phyloP scores from a whole-genome alignment of 2,888 invertebrate genomes.

The Bugulina stolonifera region DNA sequence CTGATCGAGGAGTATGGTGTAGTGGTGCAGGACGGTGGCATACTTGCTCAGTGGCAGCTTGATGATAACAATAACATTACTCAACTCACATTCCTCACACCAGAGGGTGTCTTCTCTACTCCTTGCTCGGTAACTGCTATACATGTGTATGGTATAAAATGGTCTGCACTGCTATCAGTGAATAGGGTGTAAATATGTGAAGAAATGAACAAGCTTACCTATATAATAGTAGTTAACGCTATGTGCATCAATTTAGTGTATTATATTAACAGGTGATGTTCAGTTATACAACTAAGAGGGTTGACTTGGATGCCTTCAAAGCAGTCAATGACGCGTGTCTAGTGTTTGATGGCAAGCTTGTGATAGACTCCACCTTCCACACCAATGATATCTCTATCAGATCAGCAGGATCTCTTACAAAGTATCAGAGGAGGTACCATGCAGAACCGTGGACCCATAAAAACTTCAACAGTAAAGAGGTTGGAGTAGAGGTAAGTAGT shows the following conservation, averaged over 20 bases:
- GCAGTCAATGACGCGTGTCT: constrained; percentile 52
- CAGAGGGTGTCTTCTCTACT: neutral
- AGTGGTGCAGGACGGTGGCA: constrained; percentile 38
- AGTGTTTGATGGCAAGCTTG: constrained; percentile 53
- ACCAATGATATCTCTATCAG: constrained; percentile 52
- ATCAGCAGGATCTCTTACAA: constrained; percentile 52
- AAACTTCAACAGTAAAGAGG: constrained; percentile 52
- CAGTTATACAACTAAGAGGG: constrained; percentile 43
- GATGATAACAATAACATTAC: constrained; percentile 21
- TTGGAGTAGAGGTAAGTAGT: constrained; percentile 41
- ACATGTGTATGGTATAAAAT: too few species aligned
- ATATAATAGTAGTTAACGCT: too few species aligned
- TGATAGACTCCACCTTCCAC: constrained; percentile 53
- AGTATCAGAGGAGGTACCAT: constrained; percentile 52
- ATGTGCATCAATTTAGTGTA: too few species aligned
- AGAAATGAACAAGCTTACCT: too few species aligned
- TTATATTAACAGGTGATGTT: constrained; percentile 51
- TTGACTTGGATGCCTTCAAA: constrained; percentile 48
- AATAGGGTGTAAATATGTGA: too few species aligned
- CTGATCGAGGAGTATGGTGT: constrained; percentile 38
- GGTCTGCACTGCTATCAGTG: too few species aligned
- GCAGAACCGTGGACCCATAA: constrained; percentile 51
- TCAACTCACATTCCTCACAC: constrained; percentile 26
- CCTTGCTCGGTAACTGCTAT: neutral
- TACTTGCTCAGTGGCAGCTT: constrained; percentile 45